These are phyloP conservation scores for Sylvia borin DNA, from an alignment of 2,797 vertebrate genomes.

Conservation along the genomic window DNA sequence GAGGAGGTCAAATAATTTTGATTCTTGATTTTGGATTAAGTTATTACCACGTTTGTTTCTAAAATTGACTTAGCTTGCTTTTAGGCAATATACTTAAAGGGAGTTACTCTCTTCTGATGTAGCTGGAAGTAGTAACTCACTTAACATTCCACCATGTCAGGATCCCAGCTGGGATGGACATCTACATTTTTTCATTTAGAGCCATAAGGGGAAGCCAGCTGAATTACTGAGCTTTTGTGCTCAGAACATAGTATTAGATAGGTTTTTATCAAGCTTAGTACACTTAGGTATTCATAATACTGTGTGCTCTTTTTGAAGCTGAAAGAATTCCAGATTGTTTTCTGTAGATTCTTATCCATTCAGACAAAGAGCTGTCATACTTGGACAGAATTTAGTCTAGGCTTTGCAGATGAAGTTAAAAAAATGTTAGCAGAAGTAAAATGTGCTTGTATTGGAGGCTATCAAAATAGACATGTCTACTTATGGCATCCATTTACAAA, in stretches of 20 bases:
- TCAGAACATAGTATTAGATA: background rate
- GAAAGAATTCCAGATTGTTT: background rate
- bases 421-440: background rate
- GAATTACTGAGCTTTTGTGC: background rate
- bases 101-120: background rate
- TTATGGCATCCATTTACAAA: background rate
- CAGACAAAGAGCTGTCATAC: background rate
- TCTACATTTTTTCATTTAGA: background rate
- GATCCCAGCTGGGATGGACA: background rate
- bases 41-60: background rate
- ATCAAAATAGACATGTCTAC: background rate
- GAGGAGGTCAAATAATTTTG: background rate
- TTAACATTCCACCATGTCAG: background rate
- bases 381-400: background rate
- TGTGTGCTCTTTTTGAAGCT: background rate
- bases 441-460: background rate
- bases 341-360: background rate
- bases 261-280: background rate
- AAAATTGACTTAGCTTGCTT: background rate
- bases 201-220: background rate
- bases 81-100: background rate
- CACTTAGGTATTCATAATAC: background rate
- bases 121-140: background rate
- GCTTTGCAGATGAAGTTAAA: background rate
- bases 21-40: background rate